Evolutionary conservation across 2,797 vertebrate species (phyloP).

Genomic region (Sarcophilus harrisii): DNA sequence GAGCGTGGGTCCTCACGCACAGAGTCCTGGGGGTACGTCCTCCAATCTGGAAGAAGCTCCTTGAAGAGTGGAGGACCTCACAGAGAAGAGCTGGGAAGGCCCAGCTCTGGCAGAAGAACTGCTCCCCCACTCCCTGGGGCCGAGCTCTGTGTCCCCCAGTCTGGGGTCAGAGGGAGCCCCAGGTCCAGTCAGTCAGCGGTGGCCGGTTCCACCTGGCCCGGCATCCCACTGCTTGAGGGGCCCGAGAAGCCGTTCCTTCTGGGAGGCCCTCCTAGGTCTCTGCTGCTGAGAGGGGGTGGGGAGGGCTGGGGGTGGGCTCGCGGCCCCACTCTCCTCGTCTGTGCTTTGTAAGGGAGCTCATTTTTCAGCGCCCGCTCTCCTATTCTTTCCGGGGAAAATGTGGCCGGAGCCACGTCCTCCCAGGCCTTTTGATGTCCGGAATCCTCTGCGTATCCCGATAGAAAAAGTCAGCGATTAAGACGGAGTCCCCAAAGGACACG

Average conservation of each 20-base stretch:
- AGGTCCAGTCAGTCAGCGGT: neutral
- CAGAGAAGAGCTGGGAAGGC: neutral
- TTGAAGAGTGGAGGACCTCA: neutral
- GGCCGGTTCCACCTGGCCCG: neutral
- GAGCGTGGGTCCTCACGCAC: neutral
- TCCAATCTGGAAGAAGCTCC: neutral
- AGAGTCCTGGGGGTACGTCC: neutral
- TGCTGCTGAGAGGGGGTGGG: constrained; percentile 66
- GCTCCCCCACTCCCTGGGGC: neutral
- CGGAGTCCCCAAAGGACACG: constrained; percentile 86
- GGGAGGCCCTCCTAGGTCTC: constrained; percentile 62
- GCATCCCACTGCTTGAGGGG: neutral
- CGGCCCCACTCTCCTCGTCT: constrained; percentile 77
- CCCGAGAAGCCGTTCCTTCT: constrained; percentile 68
- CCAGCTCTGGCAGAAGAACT: neutral
- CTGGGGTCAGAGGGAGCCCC: neutral
- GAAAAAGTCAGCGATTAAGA: constrained; percentile 87
- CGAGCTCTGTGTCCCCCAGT: fast-evolving
- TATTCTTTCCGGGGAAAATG: constrained; percentile 82
- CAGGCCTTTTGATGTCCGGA: constrained; percentile 88
- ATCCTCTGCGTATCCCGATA: constrained; percentile 89
- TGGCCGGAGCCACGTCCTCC: constrained; percentile 82
- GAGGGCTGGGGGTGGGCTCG: constrained; percentile 66
- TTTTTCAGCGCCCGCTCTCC: constrained; percentile 83
- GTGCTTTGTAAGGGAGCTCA: constrained; percentile 82